Base-by-base conservation (phyloP, 2,888 invertebrate genomes). In the Ichneumon xanthorius region DNA sequence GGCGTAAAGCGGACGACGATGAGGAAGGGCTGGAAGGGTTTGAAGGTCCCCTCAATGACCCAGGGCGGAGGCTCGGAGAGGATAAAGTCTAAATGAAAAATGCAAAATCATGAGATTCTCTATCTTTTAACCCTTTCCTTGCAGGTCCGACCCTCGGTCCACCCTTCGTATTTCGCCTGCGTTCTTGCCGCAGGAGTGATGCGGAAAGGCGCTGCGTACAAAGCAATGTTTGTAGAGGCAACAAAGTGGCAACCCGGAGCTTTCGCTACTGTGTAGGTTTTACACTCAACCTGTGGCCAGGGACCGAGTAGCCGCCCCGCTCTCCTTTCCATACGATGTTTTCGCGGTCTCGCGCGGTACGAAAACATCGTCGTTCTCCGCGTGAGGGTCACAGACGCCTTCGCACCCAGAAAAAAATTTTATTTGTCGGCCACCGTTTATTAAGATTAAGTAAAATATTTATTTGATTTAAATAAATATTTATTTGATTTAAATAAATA, bases 191-290 rank as follows among this genome's bases (percentile, higher is more conserved):
- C 67, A 55, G 40, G 53, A 22, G 55, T 61, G 40, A 6, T 40
- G 14, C 73, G 45, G 22, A 53, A n/a, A 19, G 65, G 33, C 19
- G 65, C 16, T 1, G n/a, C 45, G 61, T 73, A 45, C 53, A 45
- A 6, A 40, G 19, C 7, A 48, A 30, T 89, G 90, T 91, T 92
- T 91, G 89, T 86, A 87, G 87, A 91, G 88, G 86, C 30, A 33
- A 88, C 90, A 90, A 90, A 92, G 90, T 90, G 90, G 88, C 87
- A 88, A 83, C 86, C 88, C 89, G 19, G 58, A 45, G 70, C 58
- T 70, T 63, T 83, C 16, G 45, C 58, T 61, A 22, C 37, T 22
- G 19, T 26, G 68, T 63, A 33, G 75, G 30, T 71, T 33, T 53
- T 55, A 50, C 63, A 30, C 75, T 80, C 68, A 70, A 71, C 79